Base-by-base conservation (phyloP, 2,888 invertebrate genomes). In the Bhutanitis thaidina region DNA sequence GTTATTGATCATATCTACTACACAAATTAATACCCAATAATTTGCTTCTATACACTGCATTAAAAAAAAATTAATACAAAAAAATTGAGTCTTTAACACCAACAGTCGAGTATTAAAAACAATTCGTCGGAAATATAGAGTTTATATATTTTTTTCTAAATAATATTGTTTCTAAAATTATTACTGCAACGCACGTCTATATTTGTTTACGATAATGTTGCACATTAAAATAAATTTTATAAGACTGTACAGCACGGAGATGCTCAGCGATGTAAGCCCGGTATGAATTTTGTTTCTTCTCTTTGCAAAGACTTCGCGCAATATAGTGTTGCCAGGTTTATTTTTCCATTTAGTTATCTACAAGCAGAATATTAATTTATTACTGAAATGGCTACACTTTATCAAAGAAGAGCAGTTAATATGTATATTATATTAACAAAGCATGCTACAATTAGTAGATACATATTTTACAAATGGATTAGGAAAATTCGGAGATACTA, bases 311-410 rank as follows among this genome's bases (percentile, higher is more conserved):
- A 77, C 69, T 77, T 77, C 70, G 70, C 70, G 71, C 73, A 64
- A 67, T 61, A 67, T 64, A 64, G 62, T 65, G 58, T 61, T 66
- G 64, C 52, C 55, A 38, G 52, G 62, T 73, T 69, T 60, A 49
- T 57, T 58, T 69, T 73, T 70, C 57, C 67, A 65, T 65, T 62
- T 60, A 45, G 52, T 53, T 50, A 47, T 43, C 47, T 25, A 15
- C 27, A 30, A 30, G 47, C 65, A 64, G 67, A 78, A 77, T 77
- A 74, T 70, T 81, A 74, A 80, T 82, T 74, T 73, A 75, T 77
- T 74, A 79, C 77, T 76, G 71, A 76, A 81, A 82, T 79, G 67
- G 77, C 69, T 66, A 61, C 71, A 69, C 78, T 79, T 75, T 78
- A 77, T 80, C 79, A 82, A 75, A 74, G 62, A 64, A 70, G 69